Percentiles rank a stretch among this genome's conserved stretches.
Evolutionary conservation across 2,888 invertebrate genomes (phyloP).

Genomic region (Synergus umbraculus): DNA sequence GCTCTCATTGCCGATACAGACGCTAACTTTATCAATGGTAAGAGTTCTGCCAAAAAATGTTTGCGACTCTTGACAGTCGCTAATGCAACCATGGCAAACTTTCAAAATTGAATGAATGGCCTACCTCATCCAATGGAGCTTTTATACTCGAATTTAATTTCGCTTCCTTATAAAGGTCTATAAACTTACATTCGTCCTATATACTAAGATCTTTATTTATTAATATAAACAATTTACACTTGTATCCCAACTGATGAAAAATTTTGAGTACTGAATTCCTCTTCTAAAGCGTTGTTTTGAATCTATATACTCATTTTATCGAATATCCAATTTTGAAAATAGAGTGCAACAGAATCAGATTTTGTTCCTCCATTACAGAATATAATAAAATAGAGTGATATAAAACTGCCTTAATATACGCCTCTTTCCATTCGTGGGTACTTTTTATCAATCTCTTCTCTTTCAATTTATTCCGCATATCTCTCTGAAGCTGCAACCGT

Average conservation of each 20-base stretch:
- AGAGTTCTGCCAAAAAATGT: conserved; percentile 26
- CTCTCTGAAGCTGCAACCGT: neutral
- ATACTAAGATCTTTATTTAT: neutral
- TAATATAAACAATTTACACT: neutral
- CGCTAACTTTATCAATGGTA: conserved; percentile 58
- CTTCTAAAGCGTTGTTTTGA: neutral
- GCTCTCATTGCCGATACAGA: conserved; percentile 68
- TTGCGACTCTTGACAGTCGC: conserved; percentile 27
- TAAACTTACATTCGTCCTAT: neutral
- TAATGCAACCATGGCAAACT: conserved; percentile 14
- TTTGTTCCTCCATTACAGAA: neutral
- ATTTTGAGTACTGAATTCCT: conserved; percentile 1
- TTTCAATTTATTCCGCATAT: conserved; percentile 21
- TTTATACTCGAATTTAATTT: neutral
- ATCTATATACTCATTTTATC: neutral
- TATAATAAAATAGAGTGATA: conserved; percentile 2
- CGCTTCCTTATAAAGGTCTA: neutral
- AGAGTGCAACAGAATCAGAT: conserved; percentile 30
- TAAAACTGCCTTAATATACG: conserved; percentile 5
- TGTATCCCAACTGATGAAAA: neutral
- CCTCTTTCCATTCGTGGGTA: neutral
- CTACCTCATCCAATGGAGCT: neutral
- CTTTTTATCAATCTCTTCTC: conserved; percentile 30
- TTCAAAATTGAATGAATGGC: conserved; percentile 2
- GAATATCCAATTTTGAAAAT: conserved; percentile 15